Conservation (phyloP, 2,888 invertebrate genomes). For the Liposcelis brunnea region DNA sequence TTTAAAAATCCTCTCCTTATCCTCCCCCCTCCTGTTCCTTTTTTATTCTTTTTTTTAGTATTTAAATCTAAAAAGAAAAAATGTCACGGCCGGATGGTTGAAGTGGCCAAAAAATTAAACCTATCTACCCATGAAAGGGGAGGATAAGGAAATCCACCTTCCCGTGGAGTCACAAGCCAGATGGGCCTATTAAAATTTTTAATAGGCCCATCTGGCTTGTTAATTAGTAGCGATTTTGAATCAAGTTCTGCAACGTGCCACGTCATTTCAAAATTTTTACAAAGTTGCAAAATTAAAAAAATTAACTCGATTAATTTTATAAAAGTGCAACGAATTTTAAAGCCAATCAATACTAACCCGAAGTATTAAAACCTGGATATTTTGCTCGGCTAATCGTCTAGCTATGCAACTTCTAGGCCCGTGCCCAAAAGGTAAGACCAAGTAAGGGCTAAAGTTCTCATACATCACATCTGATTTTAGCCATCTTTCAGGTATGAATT, state of each 20-base stretch:
- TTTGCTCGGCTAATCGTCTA: slow-evolving; percentile 68
- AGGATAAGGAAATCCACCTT: too few species aligned
- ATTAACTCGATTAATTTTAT: background rate
- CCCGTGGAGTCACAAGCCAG: too few species aligned
- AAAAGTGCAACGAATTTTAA: background rate
- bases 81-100: too few species aligned
- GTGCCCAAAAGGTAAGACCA: slow-evolving; percentile 72
- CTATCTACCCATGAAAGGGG: too few species aligned
- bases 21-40: too few species aligned
- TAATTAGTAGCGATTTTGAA: slow-evolving; percentile 52
- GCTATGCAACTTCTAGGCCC: slow-evolving; percentile 77
- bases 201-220: slow-evolving; percentile 58
- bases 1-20: too few species aligned
- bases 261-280: slow-evolving; percentile 39
- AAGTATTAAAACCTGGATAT: slow-evolving; percentile 51
- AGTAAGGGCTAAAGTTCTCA: slow-evolving; percentile 37
- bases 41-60: too few species aligned
- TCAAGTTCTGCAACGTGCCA: slow-evolving; percentile 49
- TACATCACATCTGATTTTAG: slow-evolving; percentile 24
- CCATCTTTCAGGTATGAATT: slow-evolving; percentile 67
- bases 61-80: too few species aligned
- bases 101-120: too few species aligned
- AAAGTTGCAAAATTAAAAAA: slow-evolving; percentile 33
- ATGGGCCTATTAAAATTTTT: too few species aligned
- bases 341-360: slow-evolving; percentile 32